Evolutionary conservation across 2,888 invertebrate species (phyloP).

Genomic region (Drosophila affinis): DNA sequence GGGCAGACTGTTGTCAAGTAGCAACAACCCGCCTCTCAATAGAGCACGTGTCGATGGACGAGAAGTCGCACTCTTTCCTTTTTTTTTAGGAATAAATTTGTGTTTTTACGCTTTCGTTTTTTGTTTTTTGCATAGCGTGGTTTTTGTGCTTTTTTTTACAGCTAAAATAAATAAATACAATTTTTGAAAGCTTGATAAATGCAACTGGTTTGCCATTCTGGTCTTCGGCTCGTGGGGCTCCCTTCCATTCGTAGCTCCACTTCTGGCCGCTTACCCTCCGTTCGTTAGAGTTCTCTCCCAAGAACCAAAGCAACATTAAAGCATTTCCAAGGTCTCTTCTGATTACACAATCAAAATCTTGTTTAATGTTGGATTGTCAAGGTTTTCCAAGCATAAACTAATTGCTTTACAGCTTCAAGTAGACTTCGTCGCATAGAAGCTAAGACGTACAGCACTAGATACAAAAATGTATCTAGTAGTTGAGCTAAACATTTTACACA

Average conservation of each 20-base stretch:
- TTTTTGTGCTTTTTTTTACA: conserved; percentile 13
- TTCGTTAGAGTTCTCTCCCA: background rate
- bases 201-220: conserved; percentile 35
- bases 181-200: conserved; percentile 24
- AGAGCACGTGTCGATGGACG: conserved; percentile 26
- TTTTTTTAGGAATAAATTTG: conserved; percentile 23
- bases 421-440: background rate
- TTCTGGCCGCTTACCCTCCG: too few relatives aligned
- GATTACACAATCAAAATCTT: conserved; percentile 29
- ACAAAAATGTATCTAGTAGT: too few relatives aligned
- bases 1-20: conserved; percentile 34
- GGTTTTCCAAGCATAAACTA: conserved; percentile 1
- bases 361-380: conserved; percentile 8
- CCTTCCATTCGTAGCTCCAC: background rate
- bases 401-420: conserved; percentile 1
- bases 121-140: too few relatives aligned
- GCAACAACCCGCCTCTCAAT: conserved; percentile 22
- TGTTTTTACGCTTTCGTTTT: background rate
- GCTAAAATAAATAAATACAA: conserved; percentile 30
- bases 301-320: conserved; percentile 35
- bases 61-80: background rate
- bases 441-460: background rate
- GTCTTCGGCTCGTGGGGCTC: background rate
- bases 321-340: conserved; percentile 32
- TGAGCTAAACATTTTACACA: too few relatives aligned